These are phyloP conservation scores for Thomomys bottae DNA, from an alignment of 2,113 vertebrate species.

Conservation along the genomic window DNA sequence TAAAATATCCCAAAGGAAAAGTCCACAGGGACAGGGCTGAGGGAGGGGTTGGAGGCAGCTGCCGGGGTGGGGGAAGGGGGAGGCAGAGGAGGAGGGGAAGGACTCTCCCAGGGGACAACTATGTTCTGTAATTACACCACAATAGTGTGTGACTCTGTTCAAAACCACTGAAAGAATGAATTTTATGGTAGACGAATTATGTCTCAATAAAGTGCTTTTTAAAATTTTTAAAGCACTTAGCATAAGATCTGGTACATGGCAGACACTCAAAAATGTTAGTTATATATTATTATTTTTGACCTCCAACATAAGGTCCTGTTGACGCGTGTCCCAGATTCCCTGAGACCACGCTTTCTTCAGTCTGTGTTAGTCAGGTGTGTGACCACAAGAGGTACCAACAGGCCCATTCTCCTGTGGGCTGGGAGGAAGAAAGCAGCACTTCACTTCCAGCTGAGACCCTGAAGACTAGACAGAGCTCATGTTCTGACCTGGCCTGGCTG, in stretches of 20 bases:
- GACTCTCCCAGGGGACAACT: neutral
- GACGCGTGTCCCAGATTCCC: too few species aligned
- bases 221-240: neutral
- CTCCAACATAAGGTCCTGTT: neutral
- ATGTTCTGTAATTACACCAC: neutral
- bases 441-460: neutral
- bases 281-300: neutral
- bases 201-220: neutral
- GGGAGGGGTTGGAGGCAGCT: neutral
- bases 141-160: neutral
- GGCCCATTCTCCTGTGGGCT: accelerated
- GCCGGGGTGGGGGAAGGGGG: neutral
- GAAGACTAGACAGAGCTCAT: neutral
- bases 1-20: neutral
- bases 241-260: neutral
- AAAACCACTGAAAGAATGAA: neutral
- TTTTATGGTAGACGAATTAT: neutral
- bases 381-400: neutral
- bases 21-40: neutral
- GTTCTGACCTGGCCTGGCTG: too few species aligned
- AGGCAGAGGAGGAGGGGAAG: too few species aligned
- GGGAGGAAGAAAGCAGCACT: neutral
- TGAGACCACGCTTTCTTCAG: neutral
- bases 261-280: neutral
- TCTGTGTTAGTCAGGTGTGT: neutral